These are phyloP conservation scores for Cheilosia vernalis DNA, from an alignment of 2,888 invertebrate genomes.

Conservation along the genomic window DNA sequence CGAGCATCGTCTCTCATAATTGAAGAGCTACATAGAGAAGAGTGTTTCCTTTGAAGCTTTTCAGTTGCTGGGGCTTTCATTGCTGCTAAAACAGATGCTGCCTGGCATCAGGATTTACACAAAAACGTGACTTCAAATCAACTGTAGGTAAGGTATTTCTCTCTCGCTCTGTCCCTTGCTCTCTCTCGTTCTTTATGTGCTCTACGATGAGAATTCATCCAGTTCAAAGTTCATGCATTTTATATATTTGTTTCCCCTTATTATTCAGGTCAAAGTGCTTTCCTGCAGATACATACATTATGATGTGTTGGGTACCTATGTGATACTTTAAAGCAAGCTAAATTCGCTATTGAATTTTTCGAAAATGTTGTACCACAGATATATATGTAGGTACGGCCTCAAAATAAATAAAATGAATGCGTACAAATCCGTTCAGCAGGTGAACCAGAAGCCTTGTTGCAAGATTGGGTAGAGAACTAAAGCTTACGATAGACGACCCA, in stretches of 20 bases:
- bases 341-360: neutral
- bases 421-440: no score
- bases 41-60: conserved; percentile 13
- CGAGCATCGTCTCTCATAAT: neutral
- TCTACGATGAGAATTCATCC: conserved; percentile 4
- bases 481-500: no score
- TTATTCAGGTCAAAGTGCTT: conserved; percentile 30
- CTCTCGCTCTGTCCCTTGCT: no score
- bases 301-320: neutral
- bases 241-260: neutral
- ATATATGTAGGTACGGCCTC: no score
- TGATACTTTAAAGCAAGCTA: neutral
- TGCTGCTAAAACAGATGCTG: neutral
- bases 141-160: neutral
- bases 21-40: neutral
- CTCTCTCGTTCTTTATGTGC: neutral
- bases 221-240: conserved; percentile 18
- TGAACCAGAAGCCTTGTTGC: no score
- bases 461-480: no score
- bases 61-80: conserved; percentile 16
- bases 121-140: neutral
- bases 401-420: no score
- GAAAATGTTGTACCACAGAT: no score
- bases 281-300: conserved; percentile 3
- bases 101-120: conserved; percentile 1